These are phyloP conservation scores for Chelon auratus DNA, from an alignment of 2,797 vertebrate species.

Conservation along the genomic window DNA sequence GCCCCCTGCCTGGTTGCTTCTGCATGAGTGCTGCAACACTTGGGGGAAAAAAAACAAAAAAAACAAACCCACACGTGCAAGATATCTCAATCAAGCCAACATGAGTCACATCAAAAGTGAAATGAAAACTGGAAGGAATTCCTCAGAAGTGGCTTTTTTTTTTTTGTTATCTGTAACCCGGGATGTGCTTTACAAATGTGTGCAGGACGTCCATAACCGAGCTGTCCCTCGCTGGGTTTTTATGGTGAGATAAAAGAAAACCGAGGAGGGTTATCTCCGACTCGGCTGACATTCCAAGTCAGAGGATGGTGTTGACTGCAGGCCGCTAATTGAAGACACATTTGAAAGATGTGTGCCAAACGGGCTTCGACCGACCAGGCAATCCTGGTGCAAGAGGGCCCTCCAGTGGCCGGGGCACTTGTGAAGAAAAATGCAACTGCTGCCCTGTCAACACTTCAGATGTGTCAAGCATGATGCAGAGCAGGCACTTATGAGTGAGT, in stretches of 20 bases:
- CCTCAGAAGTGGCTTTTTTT: slow-evolving; percentile 50
- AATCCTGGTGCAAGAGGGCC: slow-evolving; percentile 77
- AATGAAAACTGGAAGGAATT: slow-evolving; percentile 47
- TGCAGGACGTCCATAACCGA: slow-evolving; percentile 47
- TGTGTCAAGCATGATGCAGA: slow-evolving; percentile 29
- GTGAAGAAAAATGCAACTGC: too few species aligned
- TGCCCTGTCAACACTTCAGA: not conserved
- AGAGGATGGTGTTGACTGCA: slow-evolving; percentile 69
- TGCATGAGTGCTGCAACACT: not conserved
- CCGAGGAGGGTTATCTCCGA: slow-evolving; percentile 67
- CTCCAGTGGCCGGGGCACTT: slow-evolving; percentile 64
- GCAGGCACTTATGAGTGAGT: slow-evolving; percentile 1
- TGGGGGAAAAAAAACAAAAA: not conserved
- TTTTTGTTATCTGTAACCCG: slow-evolving; percentile 36
- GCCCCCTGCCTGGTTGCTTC: not conserved
- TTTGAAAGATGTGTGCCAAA: slow-evolving; percentile 66
- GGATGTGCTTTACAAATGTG: slow-evolving; percentile 61
- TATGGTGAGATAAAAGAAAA: slow-evolving; percentile 71
- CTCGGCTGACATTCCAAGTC: slow-evolving; percentile 76
- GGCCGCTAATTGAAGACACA: slow-evolving; percentile 80
- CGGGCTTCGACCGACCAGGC: not conserved
- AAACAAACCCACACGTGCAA: slow-evolving; percentile 4
- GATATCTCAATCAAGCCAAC: slow-evolving; percentile 29
- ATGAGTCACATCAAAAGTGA: slow-evolving; percentile 20
- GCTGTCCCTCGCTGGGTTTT: slow-evolving; percentile 48